These are phyloP conservation scores for Coendou prehensilis DNA, from an alignment of 2,797 vertebrate species.

Conservation along the genomic window DNA sequence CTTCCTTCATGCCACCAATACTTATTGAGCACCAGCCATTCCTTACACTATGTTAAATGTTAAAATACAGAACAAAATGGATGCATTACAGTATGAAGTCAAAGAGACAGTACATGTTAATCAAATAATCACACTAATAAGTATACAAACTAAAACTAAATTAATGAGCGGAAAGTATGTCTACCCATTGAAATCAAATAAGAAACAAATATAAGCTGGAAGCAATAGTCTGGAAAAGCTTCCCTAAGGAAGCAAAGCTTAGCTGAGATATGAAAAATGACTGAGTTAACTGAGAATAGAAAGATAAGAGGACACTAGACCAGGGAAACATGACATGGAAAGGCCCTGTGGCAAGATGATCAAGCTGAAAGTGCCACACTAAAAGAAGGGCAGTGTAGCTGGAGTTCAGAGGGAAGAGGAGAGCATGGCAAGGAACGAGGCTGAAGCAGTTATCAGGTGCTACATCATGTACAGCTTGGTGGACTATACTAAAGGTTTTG, in stretches of 20 bases:
- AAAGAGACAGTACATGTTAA: conserved; percentile 8
- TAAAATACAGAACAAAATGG: conserved; percentile 6
- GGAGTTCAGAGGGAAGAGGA: not conserved
- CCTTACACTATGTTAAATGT: not conserved
- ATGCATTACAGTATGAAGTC: not conserved
- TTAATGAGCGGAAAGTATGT: not conserved
- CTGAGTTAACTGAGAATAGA: not conserved
- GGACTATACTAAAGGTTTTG: not conserved
- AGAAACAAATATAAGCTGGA: conserved; percentile 34
- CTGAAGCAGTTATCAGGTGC: not conserved
- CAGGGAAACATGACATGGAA: not conserved
- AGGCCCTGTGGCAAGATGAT: not conserved
- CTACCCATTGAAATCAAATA: conserved; percentile 37
- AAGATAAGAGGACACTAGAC: not conserved
- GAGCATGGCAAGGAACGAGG: not conserved
- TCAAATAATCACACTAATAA: conserved; percentile 21
- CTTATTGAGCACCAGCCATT: not conserved
- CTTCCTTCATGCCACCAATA: conserved; percentile 28
- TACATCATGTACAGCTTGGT: not conserved
- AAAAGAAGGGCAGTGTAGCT: not conserved
- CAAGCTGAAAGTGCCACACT: not conserved
- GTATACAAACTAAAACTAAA: conserved; percentile 49
- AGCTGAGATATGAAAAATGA: not conserved
- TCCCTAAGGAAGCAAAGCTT: conserved; percentile 11
- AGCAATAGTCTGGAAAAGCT: not conserved